phyloP scores from a whole-genome alignment of 92 coral and sea anemone genomes.

The Phenganax subtilis region DNA sequence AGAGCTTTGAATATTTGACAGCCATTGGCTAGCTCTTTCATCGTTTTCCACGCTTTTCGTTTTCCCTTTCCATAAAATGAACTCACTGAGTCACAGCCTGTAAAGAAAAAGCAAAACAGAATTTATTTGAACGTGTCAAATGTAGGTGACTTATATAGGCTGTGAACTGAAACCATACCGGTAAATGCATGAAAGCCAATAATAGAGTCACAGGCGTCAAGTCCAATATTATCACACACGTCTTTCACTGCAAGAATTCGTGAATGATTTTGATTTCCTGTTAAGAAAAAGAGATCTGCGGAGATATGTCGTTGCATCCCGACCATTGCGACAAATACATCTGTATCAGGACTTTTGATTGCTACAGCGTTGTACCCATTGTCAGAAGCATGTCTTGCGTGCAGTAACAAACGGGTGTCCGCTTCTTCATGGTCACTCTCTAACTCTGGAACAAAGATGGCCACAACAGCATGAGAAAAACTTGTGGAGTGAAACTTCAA shows the following conservation, averaged over 20 bases:
- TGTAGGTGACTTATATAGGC: too few species aligned
- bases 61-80: slow-evolving; percentile 19
- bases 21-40: not conserved
- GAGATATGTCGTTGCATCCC: not conserved
- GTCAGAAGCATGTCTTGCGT: slow-evolving; percentile 9
- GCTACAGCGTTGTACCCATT: not conserved
- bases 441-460: not conserved
- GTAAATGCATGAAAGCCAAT: slow-evolving; percentile 11
- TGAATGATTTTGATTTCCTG: slow-evolving; percentile 10
- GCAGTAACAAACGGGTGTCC: slow-evolving; percentile 6
- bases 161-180: too few species aligned
- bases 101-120: not conserved
- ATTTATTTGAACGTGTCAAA: too few species aligned
- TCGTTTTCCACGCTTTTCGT: slow-evolving; percentile 9
- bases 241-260: not conserved
- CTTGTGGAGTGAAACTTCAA: not conserved
- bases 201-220: not conserved
- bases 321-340: slow-evolving; percentile 11
- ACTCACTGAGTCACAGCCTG: slow-evolving; percentile 25
- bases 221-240: not conserved
- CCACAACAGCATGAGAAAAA: not conserved
- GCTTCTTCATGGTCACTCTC: slow-evolving; percentile 20
- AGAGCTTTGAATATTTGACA: not conserved
- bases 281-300: not conserved
- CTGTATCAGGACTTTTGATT: slow-evolving; percentile 28